Conservation (phyloP, 2,113 vertebrate species). For the Chlamydotis undulata region DNA sequence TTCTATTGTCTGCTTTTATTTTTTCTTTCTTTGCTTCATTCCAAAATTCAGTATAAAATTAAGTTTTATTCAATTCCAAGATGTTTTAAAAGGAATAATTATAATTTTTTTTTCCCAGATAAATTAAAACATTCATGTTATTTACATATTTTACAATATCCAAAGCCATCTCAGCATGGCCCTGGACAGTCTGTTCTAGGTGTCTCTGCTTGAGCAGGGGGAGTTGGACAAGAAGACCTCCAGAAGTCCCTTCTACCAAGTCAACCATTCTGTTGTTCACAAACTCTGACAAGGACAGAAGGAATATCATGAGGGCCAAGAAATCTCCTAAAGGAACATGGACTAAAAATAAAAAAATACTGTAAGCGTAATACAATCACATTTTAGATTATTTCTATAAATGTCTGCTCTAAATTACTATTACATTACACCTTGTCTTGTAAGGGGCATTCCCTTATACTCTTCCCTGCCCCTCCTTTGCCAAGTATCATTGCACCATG, state of each 20-base stretch:
- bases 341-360: neutral
- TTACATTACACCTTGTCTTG: neutral
- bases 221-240: neutral
- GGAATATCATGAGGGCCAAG: neutral
- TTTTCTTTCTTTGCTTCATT: neutral
- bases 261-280: neutral
- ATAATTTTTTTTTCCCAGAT: neutral
- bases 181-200: neutral
- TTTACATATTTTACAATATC: neutral
- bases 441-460: neutral
- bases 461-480: neutral
- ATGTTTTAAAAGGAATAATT: neutral
- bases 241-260: neutral
- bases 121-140: neutral
- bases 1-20: neutral
- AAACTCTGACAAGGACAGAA: neutral
- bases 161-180: neutral
- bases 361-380: neutral
- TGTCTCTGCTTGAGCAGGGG: neutral
- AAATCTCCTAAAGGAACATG: neutral
- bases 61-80: neutral
- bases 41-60: neutral
- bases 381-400: neutral
- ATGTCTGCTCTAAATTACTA: neutral
- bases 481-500: neutral